phyloP scores from a whole-genome alignment of 1,140 invertebrate species.

The Zeugodacus cucurbitae region DNA sequence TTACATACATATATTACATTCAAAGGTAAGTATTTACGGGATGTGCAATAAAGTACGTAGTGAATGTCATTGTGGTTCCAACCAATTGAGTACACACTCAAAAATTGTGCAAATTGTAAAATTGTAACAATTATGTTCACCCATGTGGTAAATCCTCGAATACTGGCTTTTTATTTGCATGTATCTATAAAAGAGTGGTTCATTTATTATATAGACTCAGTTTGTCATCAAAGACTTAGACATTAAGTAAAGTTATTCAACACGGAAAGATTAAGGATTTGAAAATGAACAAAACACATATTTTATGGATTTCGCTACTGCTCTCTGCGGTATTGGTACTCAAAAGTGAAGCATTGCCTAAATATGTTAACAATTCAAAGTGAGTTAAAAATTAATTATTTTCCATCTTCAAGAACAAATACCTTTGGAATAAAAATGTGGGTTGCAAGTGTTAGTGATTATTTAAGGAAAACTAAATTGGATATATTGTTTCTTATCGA shows the following conservation, averaged over 20 bases:
- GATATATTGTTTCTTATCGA: background rate
- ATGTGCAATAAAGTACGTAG: background rate
- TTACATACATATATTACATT: background rate
- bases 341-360: slow-evolving; percentile 49
- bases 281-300: background rate
- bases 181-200: background rate
- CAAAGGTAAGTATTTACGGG: background rate
- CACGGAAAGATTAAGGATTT: background rate
- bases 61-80: background rate
- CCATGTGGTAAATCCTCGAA: background rate
- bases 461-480: background rate
- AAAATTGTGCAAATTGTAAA: slow-evolving; percentile 62
- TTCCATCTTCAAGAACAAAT: background rate
- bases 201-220: background rate
- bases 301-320: background rate
- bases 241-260: background rate
- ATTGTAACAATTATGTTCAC: slow-evolving; percentile 48
- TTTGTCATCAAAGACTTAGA: background rate
- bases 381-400: slow-evolving; percentile 44
- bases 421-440: background rate
- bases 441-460: background rate
- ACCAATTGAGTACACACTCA: slow-evolving; percentile 51
- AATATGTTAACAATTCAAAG: slow-evolving; percentile 57
- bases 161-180: background rate
- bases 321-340: background rate